A percentile compares a stretch with the other conserved stretches of the same genome.
These are phyloP conservation scores for Ischnura elegans DNA, from an alignment of 2,888 invertebrate species.

Conservation along the genomic window DNA sequence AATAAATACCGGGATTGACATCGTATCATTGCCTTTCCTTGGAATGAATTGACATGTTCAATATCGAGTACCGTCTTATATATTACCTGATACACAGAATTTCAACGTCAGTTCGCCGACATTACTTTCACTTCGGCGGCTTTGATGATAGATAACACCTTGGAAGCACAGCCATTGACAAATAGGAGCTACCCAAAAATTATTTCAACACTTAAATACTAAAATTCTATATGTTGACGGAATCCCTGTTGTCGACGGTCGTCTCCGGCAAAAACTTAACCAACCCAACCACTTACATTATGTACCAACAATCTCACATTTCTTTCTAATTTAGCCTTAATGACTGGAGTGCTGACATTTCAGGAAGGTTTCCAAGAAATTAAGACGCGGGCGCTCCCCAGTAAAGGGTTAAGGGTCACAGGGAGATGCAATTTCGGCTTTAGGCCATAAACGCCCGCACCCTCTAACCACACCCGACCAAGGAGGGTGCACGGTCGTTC, in stretches of 20 bases:
- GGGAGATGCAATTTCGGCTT: conserved; percentile 4
- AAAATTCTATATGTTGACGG: neutral
- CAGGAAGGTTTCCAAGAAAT: neutral
- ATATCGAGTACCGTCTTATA: no score
- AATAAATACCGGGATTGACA: no score
- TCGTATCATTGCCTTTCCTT: no score
- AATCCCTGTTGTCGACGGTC: neutral
- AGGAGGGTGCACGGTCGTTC: neutral
- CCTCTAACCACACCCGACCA: neutral
- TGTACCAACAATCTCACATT: neutral
- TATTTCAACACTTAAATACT: neutral
- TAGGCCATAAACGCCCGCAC: neutral
- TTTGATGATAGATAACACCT: no score
- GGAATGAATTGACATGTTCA: no score
- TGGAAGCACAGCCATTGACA: no score
- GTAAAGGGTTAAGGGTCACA: neutral
- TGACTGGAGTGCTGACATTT: neutral
- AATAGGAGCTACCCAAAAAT: no score
- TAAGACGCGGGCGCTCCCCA: neutral
- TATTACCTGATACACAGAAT: no score
- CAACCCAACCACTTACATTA: neutral
- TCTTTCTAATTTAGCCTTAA: neutral
- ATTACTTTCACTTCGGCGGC: no score
- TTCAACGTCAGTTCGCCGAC: no score
- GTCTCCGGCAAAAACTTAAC: neutral